A percentile compares a stretch with the other conserved stretches of the same genome.
Conservation (phyloP, 1,140 invertebrate genomes). For the Harlomillsia oculata region DNA sequence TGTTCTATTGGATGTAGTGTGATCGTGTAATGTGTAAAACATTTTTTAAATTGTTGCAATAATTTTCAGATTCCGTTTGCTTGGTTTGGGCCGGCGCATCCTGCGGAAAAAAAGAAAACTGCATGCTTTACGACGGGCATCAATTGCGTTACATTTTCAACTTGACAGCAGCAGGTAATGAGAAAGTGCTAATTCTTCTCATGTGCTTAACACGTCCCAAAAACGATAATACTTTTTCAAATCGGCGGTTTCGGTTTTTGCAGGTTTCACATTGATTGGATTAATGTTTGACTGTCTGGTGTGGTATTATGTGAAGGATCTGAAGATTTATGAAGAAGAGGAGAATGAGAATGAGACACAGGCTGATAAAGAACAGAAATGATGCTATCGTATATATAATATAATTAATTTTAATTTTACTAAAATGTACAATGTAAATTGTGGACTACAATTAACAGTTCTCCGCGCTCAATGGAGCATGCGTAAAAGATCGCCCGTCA, state of each 20-base stretch:
- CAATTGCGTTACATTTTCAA: conserved; percentile 31
- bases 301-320: conserved; percentile 28
- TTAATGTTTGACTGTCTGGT: conserved; percentile 27
- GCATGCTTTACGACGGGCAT: conserved; percentile 29
- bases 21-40: neutral
- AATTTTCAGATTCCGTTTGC: conserved; percentile 28
- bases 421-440: too few relatives aligned
- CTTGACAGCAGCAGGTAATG: conserved; percentile 27
- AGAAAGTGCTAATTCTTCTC: neutral
- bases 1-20: neutral
- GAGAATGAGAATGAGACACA: conserved; percentile 7
- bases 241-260: neutral
- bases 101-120: conserved; percentile 24
- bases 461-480: too few relatives aligned
- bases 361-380: neutral
- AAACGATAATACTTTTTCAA: neutral
- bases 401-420: too few relatives aligned
- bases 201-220: too few relatives aligned
- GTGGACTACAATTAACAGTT: too few relatives aligned
- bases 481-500: too few relatives aligned
- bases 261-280: conserved; percentile 25
- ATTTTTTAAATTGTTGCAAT: too few relatives aligned
- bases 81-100: conserved; percentile 24
- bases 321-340: conserved; percentile 29
- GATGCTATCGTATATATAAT: too few relatives aligned